A percentile compares a stretch with the other conserved stretches of the same genome.
Conservation (phyloP, 2,888 invertebrate genomes). For the Abrostola tripartita region DNA sequence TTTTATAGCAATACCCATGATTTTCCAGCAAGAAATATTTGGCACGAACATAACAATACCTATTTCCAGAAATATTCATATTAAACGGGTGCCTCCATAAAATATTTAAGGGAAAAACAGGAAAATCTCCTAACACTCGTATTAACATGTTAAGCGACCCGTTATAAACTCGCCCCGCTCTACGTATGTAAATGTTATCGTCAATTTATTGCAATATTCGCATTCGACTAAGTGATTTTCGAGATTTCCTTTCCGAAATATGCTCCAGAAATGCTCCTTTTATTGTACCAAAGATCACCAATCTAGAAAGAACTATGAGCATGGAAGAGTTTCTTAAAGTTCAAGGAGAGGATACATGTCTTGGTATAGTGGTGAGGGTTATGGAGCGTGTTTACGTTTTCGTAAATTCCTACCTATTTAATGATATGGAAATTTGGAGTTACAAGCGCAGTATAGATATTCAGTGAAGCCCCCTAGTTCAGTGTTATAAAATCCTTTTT, state of each 20-base stretch:
- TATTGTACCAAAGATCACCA: conserved; percentile 65
- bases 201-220: conserved; percentile 83
- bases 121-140: conserved; percentile 63
- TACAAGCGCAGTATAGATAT: conserved; percentile 52
- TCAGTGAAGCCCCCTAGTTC: not conserved
- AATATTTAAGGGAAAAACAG: conserved; percentile 60
- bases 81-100: conserved; percentile 21
- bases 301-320: conserved; percentile 50
- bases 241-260: conserved; percentile 79
- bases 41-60: not conserved
- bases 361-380: conserved; percentile 57
- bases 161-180: conserved; percentile 71
- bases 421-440: conserved; percentile 70
- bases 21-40: no score
- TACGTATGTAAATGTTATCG: conserved; percentile 83
- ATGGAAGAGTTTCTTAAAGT: conserved; percentile 35
- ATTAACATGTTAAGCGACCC: conserved; percentile 80
- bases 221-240: conserved; percentile 85
- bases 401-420: conserved; percentile 68
- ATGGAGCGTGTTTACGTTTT: conserved; percentile 74
- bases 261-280: conserved; percentile 71
- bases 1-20: no score
- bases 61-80: conserved; percentile 2
- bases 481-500: not conserved
- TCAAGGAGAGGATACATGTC: conserved; percentile 49